Evolutionary conservation across 2,797 vertebrate species (phyloP), one percentile per base, ranked within the genome.

Genomic region (Pagetopsis macropterus): DNA sequence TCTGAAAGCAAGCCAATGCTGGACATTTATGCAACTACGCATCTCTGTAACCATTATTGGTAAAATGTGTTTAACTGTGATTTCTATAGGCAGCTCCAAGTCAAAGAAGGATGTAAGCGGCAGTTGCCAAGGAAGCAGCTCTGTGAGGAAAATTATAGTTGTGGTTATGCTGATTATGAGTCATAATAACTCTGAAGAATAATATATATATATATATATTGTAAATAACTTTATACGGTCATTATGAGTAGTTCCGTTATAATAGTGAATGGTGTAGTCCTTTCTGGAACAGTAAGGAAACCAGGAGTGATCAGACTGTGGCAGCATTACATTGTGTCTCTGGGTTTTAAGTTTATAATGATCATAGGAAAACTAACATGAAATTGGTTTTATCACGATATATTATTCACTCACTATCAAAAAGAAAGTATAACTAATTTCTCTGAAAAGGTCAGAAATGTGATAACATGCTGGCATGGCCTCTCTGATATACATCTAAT

Each of bases 401-500:
- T 56, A 50, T 62, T 40, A 67, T 67, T 41, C 21, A 48, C 40
- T 62, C 45, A 70, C 52, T 55, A 19, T 57, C 33, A 72, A 75
- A 48, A 83, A 64, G 23, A 61, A 73, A 56, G 40, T 41, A 59
- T 60, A 67, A 63, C 46, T 65, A 65, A 41, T 78, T 72, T 66
- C 61, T 71, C 66, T 57, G 75, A 85, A 87, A 72, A 83, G 72
- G 67, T 58, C 65, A 67, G 27, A 79, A 80, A 85, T 87, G 37
- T 43, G 66, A 89, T 89, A 76, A 77, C 3, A 54, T 64, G 58
- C 68, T 79, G 79, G 69, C 81, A 79, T 64, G 58, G 41, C 56
- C 12, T 59, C 58, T 46, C 75, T 78, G 84, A 83, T 85, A 76
- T 62, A 73, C 70, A 87, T 91, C 87, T 82, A 21, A 78, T 89